Conservation (phyloP, 64 coral and sea anemone species). For the Stylophora pistillata region DNA sequence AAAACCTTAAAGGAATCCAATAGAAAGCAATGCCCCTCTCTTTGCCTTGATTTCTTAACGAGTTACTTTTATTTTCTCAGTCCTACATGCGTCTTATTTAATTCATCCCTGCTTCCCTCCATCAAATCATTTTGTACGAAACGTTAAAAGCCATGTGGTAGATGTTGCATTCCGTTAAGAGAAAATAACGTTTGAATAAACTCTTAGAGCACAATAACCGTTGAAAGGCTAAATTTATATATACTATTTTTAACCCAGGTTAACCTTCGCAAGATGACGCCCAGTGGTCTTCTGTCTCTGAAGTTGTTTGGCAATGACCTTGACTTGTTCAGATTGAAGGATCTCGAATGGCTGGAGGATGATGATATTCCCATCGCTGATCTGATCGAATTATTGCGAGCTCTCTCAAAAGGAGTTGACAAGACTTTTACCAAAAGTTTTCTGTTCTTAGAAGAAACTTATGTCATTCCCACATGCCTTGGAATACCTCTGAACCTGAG, state of each 20-base stretch:
- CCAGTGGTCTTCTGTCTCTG: constrained; percentile 58
- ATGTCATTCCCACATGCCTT: constrained; percentile 63
- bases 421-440: constrained; percentile 67
- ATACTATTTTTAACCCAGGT: constrained; percentile 44
- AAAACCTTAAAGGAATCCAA: no score
- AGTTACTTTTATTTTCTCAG: no score
- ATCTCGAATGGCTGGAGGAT: constrained; percentile 62
- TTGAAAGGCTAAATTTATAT: neutral
- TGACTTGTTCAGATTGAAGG: constrained; percentile 58
- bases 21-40: no score
- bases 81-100: no score
- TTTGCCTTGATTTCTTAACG: no score
- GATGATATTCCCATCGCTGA: constrained; percentile 72
- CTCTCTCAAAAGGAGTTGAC: constrained; percentile 55
- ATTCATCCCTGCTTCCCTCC: no score
- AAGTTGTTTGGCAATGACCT: constrained; percentile 72
- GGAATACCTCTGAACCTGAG: constrained; percentile 76
- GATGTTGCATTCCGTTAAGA: no score
- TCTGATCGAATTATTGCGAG: constrained; percentile 21
- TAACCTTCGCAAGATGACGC: constrained; percentile 56
- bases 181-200: no score
- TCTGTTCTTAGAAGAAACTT: constrained; percentile 59
- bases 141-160: no score
- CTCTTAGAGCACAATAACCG: no score
- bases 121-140: no score